These are phyloP conservation scores for Sphaerodactylus townsendi DNA, from an alignment of 2,113 vertebrate species.

Conservation along the genomic window DNA sequence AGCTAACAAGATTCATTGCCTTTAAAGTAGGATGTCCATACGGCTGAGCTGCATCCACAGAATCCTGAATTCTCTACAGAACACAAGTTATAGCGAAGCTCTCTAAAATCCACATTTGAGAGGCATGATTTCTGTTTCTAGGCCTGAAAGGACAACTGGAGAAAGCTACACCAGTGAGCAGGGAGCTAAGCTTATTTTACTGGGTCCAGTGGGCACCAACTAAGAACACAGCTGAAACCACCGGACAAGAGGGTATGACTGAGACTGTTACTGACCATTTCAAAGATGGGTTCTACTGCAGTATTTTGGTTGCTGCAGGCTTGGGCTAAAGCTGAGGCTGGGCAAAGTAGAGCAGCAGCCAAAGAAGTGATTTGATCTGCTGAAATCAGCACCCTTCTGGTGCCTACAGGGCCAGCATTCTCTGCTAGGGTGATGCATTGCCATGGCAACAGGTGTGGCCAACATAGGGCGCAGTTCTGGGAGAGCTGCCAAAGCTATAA, in stretches of 20 bases:
- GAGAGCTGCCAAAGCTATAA: constrained; percentile 28
- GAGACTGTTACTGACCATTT: not conserved
- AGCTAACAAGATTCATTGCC: not conserved
- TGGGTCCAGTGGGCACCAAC: not conserved
- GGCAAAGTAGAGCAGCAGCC: not conserved
- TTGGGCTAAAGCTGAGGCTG: not conserved
- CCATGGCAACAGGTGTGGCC: not conserved
- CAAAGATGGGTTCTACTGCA: not conserved
- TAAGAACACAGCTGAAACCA: not conserved
- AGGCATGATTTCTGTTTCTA: not conserved
- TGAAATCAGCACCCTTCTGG: not conserved
- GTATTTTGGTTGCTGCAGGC: not conserved
- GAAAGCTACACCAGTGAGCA: not conserved
- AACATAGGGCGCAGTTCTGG: constrained; percentile 1
- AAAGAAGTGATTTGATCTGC: accelerated
- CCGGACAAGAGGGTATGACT: not conserved
- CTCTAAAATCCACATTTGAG: accelerated
- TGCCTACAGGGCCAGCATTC: constrained; percentile 17
- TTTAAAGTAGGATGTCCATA: no score
- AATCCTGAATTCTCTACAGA: not conserved
- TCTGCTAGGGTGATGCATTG: not conserved
- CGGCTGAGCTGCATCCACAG: not conserved
- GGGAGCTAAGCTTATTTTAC: not conserved
- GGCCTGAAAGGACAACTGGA: not conserved
- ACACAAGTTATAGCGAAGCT: not conserved